Conservation (phyloP, 2,888 invertebrate species). For the Thymelicus lineola region DNA sequence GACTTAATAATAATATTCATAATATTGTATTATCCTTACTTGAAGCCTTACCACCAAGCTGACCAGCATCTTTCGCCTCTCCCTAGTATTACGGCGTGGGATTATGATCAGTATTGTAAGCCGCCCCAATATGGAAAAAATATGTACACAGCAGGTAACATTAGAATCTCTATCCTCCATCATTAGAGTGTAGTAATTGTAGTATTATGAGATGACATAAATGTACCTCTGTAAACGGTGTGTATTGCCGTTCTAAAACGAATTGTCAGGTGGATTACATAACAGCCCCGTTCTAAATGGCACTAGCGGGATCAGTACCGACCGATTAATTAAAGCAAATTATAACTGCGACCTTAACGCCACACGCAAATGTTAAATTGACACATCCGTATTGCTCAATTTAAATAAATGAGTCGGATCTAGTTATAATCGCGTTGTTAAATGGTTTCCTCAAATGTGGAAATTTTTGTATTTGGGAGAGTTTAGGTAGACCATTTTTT, state of each 20-base stretch:
- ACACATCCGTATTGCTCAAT: conserved; percentile 60
- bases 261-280: conserved; percentile 25
- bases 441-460: conserved; percentile 41
- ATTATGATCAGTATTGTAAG: too few relatives aligned
- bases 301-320: conserved; percentile 25
- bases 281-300: conserved; percentile 26
- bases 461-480: too few relatives aligned
- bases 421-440: conserved; percentile 48
- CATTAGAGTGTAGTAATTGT: too few relatives aligned
- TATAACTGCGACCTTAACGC: conserved; percentile 59
- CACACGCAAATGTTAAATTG: conserved; percentile 62
- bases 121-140: too few relatives aligned
- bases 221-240: background rate
- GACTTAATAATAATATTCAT: too few relatives aligned
- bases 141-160: too few relatives aligned
- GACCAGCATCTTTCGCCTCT: too few relatives aligned
- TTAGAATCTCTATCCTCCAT: too few relatives aligned
- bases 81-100: too few relatives aligned
- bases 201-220: background rate
- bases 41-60: too few relatives aligned
- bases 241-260: background rate
- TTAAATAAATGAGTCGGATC: conserved; percentile 58
- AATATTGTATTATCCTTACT: too few relatives aligned
- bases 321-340: conserved; percentile 64
- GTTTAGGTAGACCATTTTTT: too few relatives aligned